Evolutionary conservation across 2,888 invertebrate species (phyloP).

Genomic region (Julus scandinavius): DNA sequence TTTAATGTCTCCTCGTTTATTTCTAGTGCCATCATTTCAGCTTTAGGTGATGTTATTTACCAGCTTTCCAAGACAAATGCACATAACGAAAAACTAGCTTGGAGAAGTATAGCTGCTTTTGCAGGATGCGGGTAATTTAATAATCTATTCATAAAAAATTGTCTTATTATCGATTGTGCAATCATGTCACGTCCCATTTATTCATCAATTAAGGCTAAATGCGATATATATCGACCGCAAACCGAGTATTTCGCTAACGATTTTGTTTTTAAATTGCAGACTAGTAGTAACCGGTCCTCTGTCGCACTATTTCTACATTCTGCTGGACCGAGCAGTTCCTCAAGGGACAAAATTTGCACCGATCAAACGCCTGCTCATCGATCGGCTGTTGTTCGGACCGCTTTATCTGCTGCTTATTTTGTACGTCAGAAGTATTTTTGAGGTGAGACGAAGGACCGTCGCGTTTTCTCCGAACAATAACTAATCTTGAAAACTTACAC

Average conservation of each 20-base stretch:
- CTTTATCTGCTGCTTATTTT: constrained; percentile 49
- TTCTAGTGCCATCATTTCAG: constrained; percentile 49
- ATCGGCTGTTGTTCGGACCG: constrained; percentile 50
- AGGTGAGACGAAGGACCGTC: too few relatives aligned
- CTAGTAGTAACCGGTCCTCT: constrained; percentile 53
- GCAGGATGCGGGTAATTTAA: constrained; percentile 54
- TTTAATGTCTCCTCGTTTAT: background rate
- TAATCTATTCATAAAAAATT: too few relatives aligned
- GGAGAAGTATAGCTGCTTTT: constrained; percentile 47
- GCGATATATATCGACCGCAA: too few relatives aligned
- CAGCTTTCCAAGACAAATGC: constrained; percentile 46
- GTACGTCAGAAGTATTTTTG: constrained; percentile 45
- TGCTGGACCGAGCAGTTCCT: constrained; percentile 48
- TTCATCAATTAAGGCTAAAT: too few relatives aligned
- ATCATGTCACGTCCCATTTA: too few relatives aligned
- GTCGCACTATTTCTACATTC: constrained; percentile 50
- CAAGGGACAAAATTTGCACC: constrained; percentile 32
- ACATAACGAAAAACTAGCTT: constrained; percentile 44
- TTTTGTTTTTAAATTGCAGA: constrained; percentile 29
- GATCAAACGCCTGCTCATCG: constrained; percentile 44
- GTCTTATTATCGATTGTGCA: too few relatives aligned
- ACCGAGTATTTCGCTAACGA: too few relatives aligned
- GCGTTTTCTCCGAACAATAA: too few relatives aligned
- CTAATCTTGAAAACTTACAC: too few relatives aligned
- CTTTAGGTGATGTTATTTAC: constrained; percentile 50